Evolutionary conservation across 2,797 vertebrate genomes (phyloP).

Genomic region (Esox lucius): DNA sequence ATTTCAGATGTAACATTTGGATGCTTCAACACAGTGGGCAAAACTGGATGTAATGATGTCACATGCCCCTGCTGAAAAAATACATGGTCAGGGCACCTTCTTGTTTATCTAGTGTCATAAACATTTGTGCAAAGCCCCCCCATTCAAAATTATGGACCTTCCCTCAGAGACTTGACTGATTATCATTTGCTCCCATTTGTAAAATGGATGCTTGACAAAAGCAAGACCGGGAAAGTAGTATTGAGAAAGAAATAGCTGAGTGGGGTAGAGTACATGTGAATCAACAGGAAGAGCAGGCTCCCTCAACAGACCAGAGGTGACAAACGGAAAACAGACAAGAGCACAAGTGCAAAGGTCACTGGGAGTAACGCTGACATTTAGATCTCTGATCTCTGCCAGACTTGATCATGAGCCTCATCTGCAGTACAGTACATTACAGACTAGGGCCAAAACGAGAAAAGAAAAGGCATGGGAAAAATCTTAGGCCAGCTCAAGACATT

Average conservation of each 20-base stretch:
- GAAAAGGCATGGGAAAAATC: constrained; percentile 50
- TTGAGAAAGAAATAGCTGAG: constrained; percentile 16
- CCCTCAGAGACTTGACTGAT: constrained; percentile 19
- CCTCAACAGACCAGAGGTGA: constrained; percentile 20
- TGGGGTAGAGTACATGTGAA: neutral
- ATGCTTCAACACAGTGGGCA: neutral
- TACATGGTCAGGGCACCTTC: too few species aligned
- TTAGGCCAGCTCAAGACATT: constrained; percentile 55
- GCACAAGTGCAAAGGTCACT: constrained; percentile 36
- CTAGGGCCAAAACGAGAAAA: neutral
- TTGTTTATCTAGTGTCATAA: constrained; percentile 16
- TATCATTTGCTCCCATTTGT: constrained; percentile 19
- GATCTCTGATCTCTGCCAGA: constrained; percentile 23
- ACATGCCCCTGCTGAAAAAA: too few species aligned
- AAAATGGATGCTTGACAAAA: constrained; percentile 28
- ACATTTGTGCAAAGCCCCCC: constrained; percentile 19
- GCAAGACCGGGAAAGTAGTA: constrained; percentile 3
- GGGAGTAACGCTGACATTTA: constrained; percentile 39
- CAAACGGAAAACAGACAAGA: constrained; percentile 35
- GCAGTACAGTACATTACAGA: constrained; percentile 33
- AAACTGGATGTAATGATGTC: too few species aligned
- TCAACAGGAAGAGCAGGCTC: constrained; percentile 46
- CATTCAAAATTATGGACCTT: constrained; percentile 41
- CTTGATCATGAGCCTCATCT: constrained; percentile 33
- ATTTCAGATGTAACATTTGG: neutral